Base-by-base conservation (phyloP, 2,888 invertebrate genomes). In the Dicyrtomina minuta region DNA sequence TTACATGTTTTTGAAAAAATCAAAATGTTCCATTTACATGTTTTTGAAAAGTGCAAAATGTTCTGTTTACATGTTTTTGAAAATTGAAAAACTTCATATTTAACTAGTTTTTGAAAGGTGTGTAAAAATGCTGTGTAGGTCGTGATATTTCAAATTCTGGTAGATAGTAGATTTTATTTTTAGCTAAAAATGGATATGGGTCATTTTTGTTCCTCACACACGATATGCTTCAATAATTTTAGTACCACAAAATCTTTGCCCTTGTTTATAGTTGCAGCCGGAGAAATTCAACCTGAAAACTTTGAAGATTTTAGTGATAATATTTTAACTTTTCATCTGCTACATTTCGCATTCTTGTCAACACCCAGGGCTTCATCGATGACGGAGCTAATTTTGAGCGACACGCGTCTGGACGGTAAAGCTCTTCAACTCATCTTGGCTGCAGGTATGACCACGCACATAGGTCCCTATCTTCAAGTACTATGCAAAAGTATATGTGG, bases 301-400 rank as follows among this genome's bases (percentile, higher is more conserved):
- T 64, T 68, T 43, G 17, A 59, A 20, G 64, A 65, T 12, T 71
- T 64, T 53, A 71, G 71, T 58, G 71, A 71, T 22, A 64, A 68
- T 66, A 60, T 71, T 20, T 41, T 71, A 43, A 68, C 71, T 13
- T 71, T 71, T 53, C 68, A 71, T 22, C 60, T 60, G 49, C 20
- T 71, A n/a, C 41, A 56, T 43, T 33, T 59, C n/a, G 68, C 51
- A 1, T 71, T 68, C 60, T 44, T 71, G n/a, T 65, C 55, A 0
- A 68, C 66, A 2, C 39, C 53, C 10, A 33, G 8, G 4, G 68
- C 68, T 8, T 43, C 43, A 13, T 26, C 13, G 2, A 56, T 71
- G 56, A 55, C 39, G 20, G 65, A 66, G 26, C 20, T 71, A 22
- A 56, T 68, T 33, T 55, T 68, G 12, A 55, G 66, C 53, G 56